Evolutionary conservation across 2,888 invertebrate genomes (phyloP).

Genomic region (Ormia ochracea): DNA sequence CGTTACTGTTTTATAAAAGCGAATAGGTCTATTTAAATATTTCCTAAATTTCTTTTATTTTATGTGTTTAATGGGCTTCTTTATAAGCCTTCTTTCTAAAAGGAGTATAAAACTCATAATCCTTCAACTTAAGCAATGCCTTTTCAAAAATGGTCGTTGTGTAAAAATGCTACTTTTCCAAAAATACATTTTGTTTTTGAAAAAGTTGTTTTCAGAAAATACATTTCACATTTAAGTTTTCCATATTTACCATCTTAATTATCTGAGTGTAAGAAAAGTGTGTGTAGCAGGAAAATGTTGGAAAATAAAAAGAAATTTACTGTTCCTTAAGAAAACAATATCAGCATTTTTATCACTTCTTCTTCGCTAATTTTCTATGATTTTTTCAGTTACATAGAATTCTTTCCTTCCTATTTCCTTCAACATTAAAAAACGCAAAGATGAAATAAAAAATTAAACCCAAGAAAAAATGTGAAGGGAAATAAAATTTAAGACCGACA

Average conservation of each 20-base stretch:
- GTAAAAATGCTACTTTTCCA: neutral
- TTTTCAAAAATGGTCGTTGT: no score
- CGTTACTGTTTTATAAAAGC: no score
- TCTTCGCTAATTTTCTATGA: neutral
- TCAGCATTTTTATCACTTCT: slow-evolving; percentile 28
- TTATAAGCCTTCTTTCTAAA: no score
- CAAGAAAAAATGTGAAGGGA: slow-evolving; percentile 32
- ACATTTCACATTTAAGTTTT: neutral
- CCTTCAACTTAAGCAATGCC: no score
- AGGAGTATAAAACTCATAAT: no score
- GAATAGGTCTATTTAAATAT: no score
- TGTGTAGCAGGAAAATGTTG: slow-evolving; percentile 28
- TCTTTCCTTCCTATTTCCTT: slow-evolving; percentile 7
- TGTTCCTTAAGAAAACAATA: slow-evolving; percentile 60
- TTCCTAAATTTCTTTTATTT: no score
- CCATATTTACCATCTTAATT: slow-evolving; percentile 2
- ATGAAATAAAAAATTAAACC: slow-evolving; percentile 51
- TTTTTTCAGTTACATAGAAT: neutral
- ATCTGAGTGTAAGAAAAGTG: slow-evolving; percentile 16
- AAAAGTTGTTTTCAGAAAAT: no score
- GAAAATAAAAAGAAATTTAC: slow-evolving; percentile 40
- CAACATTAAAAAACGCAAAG: slow-evolving; percentile 24
- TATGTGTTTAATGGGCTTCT: no score
- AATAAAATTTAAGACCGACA: slow-evolving; percentile 34
- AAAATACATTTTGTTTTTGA: neutral